Conservation (phyloP, 64 coral and sea anemone species). For the Pachyseris speciosa region DNA sequence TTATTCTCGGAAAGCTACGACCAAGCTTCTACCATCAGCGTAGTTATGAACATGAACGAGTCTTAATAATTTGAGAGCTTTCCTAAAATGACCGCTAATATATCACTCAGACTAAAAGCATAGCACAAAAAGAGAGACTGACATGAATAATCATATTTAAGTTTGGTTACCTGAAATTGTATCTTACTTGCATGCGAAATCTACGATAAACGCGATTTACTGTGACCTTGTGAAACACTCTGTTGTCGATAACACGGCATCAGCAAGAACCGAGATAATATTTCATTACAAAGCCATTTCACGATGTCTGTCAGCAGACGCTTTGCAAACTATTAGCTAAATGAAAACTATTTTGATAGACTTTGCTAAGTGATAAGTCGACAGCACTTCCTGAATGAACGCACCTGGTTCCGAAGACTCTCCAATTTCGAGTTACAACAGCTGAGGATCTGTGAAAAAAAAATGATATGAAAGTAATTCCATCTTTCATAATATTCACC, state of each 20-base stretch:
- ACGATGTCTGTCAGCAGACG: no score
- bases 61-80: background rate
- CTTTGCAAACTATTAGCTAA: background rate
- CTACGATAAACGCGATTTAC: background rate
- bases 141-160: background rate
- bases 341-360: background rate
- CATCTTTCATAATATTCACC: no score
- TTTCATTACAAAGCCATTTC: no score
- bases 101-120: background rate
- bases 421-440: conserved; percentile 93
- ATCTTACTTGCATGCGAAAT: background rate
- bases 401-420: conserved; percentile 90
- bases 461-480: background rate
- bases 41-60: background rate
- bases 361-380: background rate
- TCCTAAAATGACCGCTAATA: background rate
- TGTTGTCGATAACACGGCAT: background rate
- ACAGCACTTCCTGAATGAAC: background rate
- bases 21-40: background rate
- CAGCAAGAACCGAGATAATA: background rate
- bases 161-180: background rate
- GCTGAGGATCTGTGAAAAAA: conserved; percentile 74
- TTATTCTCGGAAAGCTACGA: no score
- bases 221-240: background rate
- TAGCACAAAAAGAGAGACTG: background rate